Conservation (phyloP, 2,113 vertebrate genomes). For the Delphinus delphis region DNA sequence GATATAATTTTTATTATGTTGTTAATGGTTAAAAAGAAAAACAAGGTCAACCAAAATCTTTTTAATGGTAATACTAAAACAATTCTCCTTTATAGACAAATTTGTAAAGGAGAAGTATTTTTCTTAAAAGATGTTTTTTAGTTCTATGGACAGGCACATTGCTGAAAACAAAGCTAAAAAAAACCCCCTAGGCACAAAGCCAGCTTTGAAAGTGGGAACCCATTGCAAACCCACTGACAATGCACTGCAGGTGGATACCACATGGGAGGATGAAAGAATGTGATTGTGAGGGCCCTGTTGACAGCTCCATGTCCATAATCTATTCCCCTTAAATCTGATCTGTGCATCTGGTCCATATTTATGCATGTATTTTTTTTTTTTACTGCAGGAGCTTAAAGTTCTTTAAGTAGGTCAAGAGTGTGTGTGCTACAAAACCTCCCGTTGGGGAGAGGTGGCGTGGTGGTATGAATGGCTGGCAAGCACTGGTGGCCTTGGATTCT, state of each 20-base stretch:
- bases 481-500: background rate
- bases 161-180: slow-evolving; percentile 19
- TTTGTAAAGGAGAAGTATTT: background rate
- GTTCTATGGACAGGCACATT: background rate
- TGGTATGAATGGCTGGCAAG: background rate
- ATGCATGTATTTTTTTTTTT: background rate
- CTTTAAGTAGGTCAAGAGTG: background rate
- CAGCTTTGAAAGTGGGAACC: slow-evolving; percentile 17
- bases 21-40: background rate
- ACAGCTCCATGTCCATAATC: slow-evolving; percentile 5
- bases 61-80: background rate
- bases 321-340: background rate
- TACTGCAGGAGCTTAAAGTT: background rate
- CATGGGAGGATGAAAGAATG: slow-evolving; percentile 43
- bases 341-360: slow-evolving; percentile 32
- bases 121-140: background rate
- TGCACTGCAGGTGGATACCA: slow-evolving; percentile 40
- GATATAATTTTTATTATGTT: background rate
- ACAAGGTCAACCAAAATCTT: background rate
- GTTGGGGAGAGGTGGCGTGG: background rate
- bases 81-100: background rate
- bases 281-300: slow-evolving; percentile 44
- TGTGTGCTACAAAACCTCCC: background rate
- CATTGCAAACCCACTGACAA: background rate
- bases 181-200: background rate